phyloP scores from a whole-genome alignment of 2,888 invertebrate genomes.

The Parascotia fuliginaria region DNA sequence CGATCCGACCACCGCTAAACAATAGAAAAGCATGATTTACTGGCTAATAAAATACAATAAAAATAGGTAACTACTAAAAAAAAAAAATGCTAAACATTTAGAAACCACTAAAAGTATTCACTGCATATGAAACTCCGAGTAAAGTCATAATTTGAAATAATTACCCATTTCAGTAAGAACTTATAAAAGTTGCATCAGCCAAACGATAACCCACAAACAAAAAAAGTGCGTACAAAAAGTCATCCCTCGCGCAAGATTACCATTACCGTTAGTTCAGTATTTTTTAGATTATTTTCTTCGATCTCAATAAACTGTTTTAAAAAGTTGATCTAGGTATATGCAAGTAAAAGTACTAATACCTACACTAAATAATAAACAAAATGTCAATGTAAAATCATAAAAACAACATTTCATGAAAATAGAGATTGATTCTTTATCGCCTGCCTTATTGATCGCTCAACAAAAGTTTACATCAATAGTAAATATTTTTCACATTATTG shows the following conservation, averaged over 20 bases:
- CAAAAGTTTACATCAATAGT: constrained; percentile 27
- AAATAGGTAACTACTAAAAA: constrained; percentile 20
- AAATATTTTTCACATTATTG: constrained; percentile 13
- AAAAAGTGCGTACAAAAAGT: constrained; percentile 10
- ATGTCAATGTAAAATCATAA: constrained; percentile 10
- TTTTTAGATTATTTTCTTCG: constrained; percentile 7
- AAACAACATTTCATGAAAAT: constrained; percentile 26
- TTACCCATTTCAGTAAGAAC: too few species aligned
- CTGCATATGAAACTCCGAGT: background rate
- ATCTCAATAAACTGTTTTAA: constrained; percentile 2
- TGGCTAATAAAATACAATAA: constrained; percentile 11
- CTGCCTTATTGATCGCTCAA: constrained; percentile 24
- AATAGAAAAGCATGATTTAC: constrained; percentile 22
- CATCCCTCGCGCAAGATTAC: constrained; percentile 2
- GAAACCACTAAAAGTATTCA: constrained; percentile 11
- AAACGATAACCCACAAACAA: constrained; percentile 15
- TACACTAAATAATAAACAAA: constrained; percentile 37
- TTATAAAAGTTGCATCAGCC: constrained; percentile 37
- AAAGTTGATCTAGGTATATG: constrained; percentile 5
- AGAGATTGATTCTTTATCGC: constrained; percentile 26
- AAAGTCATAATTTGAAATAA: too few species aligned
- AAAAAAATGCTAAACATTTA: constrained; percentile 10
- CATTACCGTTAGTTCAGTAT: constrained; percentile 8
- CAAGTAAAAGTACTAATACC: constrained; percentile 32
- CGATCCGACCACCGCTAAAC: constrained; percentile 13